Conservation (phyloP, 2,797 vertebrate species). For the Gouania willdenowi region DNA sequence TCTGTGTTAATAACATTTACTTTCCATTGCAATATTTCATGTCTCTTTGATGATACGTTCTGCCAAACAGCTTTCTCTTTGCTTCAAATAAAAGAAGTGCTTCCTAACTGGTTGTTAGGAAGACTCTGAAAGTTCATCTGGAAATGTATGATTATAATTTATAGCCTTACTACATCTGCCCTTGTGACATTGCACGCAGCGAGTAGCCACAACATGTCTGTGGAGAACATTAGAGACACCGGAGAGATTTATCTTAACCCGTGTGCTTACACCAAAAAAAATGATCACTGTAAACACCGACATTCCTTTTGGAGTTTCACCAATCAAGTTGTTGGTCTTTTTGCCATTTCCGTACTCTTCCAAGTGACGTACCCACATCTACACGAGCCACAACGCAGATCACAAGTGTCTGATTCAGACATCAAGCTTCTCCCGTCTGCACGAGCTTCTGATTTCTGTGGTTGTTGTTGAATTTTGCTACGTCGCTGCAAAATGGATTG, state of each 20-base stretch:
- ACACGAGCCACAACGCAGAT: conserved; percentile 1
- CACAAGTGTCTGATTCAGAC: not conserved
- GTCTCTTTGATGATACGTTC: too few species aligned
- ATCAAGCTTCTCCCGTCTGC: not conserved
- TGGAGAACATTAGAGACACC: conserved; percentile 58
- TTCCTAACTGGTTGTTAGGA: conserved; percentile 15
- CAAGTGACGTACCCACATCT: not conserved
- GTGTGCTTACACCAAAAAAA: conserved; percentile 31
- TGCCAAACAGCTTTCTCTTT: too few species aligned
- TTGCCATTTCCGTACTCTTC: too few species aligned
- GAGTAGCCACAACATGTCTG: conserved; percentile 67
- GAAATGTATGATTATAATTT: conserved; percentile 53
- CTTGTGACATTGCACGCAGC: conserved; percentile 40
- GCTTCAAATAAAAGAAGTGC: too few species aligned
- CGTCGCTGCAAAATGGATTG: conserved; percentile 13
- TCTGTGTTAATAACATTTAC: too few species aligned
- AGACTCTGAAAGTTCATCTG: conserved; percentile 31
- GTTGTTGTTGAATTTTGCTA: not conserved
- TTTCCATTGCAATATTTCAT: too few species aligned
- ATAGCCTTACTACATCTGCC: conserved; percentile 52
- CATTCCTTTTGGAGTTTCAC: conserved; percentile 35
- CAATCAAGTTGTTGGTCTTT: conserved; percentile 23
- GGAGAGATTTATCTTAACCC: conserved; percentile 56
- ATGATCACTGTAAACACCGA: conserved; percentile 54
- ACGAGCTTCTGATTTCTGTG: not conserved